phyloP scores from a whole-genome alignment of 2,113 vertebrate genomes.

The Hyla sarda region DNA sequence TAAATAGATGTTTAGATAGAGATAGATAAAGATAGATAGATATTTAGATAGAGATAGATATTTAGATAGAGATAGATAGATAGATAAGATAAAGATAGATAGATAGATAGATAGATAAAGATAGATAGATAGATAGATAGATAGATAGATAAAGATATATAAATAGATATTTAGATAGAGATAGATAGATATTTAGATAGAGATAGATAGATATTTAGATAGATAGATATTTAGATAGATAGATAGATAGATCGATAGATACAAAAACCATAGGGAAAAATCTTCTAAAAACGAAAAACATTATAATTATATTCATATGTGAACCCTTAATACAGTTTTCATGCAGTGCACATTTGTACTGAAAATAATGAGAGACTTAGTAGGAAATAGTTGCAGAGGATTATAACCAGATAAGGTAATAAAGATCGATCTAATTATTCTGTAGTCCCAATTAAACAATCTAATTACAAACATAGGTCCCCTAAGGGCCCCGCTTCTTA shows the following conservation, averaged over 20 bases:
- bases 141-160: no score
- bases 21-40: not conserved
- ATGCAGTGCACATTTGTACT: not conserved
- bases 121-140: no score
- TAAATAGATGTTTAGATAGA: not conserved
- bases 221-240: not conserved
- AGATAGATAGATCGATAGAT: not conserved
- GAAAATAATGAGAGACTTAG: constrained; percentile 5
- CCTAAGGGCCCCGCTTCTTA: not conserved
- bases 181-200: not conserved
- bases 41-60: not conserved
- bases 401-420: constrained; percentile 1
- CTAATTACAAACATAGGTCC: constrained; percentile 11
- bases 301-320: no score
- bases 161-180: no score
- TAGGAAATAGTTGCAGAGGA: not conserved
- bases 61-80: not conserved
- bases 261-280: no score
- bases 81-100: no score
- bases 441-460: not conserved
- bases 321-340: not conserved
- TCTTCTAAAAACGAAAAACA: no score
- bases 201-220: not conserved
- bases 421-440: not conserved
- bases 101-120: no score